Evolutionary conservation across 2,888 invertebrate genomes (phyloP).

Genomic region (Aproaerema taeniolella): DNA sequence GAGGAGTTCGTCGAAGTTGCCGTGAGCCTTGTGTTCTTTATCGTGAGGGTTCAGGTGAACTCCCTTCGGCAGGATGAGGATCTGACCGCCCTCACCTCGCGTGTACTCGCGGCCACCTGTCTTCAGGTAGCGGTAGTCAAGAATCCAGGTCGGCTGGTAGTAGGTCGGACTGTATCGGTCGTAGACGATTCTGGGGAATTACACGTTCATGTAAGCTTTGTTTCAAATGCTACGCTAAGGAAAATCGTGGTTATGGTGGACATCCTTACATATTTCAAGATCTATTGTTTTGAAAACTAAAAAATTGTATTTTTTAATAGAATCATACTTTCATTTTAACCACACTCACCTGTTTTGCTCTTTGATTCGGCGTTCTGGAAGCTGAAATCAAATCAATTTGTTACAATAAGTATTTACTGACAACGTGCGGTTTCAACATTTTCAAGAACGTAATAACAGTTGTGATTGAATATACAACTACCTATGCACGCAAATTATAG

Average conservation of each 20-base stretch:
- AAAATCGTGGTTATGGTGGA: too few species aligned
- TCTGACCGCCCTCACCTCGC: slow-evolving; percentile 54
- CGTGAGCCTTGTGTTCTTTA: slow-evolving; percentile 37
- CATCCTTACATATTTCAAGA: too few species aligned
- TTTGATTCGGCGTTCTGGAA: slow-evolving; percentile 5
- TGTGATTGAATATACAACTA: too few species aligned
- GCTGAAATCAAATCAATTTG: too few species aligned
- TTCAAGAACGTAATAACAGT: too few species aligned
- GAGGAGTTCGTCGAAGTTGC: slow-evolving; percentile 50
- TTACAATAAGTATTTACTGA: too few species aligned
- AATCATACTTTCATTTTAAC: neutral
- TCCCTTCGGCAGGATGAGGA: slow-evolving; percentile 52
- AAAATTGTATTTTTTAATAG: neutral
- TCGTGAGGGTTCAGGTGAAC: slow-evolving; percentile 25
- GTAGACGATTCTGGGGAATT: slow-evolving; percentile 33
- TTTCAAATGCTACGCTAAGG: too few species aligned
- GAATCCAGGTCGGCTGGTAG: slow-evolving; percentile 48
- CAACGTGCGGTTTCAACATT: too few species aligned
- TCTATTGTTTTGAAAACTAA: too few species aligned
- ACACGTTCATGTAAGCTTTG: too few species aligned
- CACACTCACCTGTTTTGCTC: slow-evolving; percentile 6
- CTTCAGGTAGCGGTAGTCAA: slow-evolving; percentile 62
- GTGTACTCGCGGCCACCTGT: slow-evolving; percentile 59
- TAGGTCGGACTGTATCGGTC: slow-evolving; percentile 54
- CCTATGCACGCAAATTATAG: too few species aligned